Evolutionary conservation across 2,113 vertebrate species (phyloP).

Genomic region (Notothenia rossii): DNA sequence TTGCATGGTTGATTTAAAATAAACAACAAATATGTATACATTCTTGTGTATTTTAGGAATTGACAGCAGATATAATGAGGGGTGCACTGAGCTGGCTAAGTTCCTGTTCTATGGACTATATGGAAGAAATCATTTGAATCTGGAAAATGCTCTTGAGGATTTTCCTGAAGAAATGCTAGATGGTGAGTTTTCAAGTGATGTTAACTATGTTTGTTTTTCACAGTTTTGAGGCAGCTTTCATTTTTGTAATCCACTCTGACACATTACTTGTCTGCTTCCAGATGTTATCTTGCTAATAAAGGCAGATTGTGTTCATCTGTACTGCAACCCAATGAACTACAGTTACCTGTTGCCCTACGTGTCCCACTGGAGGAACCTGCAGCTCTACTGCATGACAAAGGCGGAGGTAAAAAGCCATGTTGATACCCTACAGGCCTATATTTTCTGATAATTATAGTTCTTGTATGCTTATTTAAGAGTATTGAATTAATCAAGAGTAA

Average conservation of each 20-base stretch:
- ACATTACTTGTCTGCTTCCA: slow-evolving; percentile 58
- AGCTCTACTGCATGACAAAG: slow-evolving; percentile 95
- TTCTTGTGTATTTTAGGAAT: slow-evolving; percentile 86
- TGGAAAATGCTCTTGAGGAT: slow-evolving; percentile 85
- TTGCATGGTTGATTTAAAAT: background rate
- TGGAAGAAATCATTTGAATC: slow-evolving; percentile 85
- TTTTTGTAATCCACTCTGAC: background rate
- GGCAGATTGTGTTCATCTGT: slow-evolving; percentile 93
- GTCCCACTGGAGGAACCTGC: slow-evolving; percentile 95
- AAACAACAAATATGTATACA: background rate
- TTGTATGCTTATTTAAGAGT: background rate
- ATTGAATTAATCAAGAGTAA: background rate
- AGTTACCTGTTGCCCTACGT: slow-evolving; percentile 91
- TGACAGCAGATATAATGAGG: slow-evolving; percentile 96
- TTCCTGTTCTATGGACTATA: slow-evolving; percentile 96
- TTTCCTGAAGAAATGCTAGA: slow-evolving; percentile 96
- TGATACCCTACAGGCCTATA: background rate
- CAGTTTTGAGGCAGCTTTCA: too few relatives aligned
- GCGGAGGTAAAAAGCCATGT: slow-evolving; percentile 87
- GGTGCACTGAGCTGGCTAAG: slow-evolving; percentile 94
- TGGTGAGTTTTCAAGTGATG: slow-evolving; percentile 79
- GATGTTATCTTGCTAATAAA: slow-evolving; percentile 96
- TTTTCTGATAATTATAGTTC: background rate
- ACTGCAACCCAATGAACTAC: slow-evolving; percentile 98
- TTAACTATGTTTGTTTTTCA: background rate